Conservation (phyloP, 2,113 vertebrate species). For the Crotophaga sulcirostris region DNA sequence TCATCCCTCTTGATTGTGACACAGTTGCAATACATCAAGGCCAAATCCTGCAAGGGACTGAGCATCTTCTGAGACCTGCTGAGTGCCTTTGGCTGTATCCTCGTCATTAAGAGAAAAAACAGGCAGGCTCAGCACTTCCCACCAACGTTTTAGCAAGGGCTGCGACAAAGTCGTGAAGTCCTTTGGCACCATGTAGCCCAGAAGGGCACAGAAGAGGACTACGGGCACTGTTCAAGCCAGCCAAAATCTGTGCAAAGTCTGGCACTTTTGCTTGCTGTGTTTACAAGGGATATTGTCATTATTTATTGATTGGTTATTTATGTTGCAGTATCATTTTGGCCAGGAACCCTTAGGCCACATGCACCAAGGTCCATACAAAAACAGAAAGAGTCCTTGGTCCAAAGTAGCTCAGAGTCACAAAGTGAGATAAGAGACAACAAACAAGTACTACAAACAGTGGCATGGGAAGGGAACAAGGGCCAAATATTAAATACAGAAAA, state of each 20-base stretch:
- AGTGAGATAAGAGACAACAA: background rate
- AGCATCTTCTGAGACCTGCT: background rate
- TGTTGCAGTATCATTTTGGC: background rate
- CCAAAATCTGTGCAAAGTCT: conserved; percentile 11
- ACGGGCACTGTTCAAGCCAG: background rate
- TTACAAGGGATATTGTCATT: background rate
- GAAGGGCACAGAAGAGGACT: background rate
- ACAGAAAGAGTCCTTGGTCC: background rate
- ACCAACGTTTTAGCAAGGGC: background rate
- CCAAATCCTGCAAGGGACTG: background rate
- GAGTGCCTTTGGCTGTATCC: background rate
- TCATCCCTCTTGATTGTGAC: background rate
- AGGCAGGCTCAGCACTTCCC: background rate
- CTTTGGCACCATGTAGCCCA: conserved; percentile 22
- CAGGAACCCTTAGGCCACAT: background rate
- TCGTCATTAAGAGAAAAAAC: background rate
- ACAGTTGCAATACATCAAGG: background rate
- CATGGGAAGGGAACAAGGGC: background rate
- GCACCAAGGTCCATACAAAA: background rate
- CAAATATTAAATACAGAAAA: background rate
- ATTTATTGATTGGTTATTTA: background rate
- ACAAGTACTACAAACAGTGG: background rate
- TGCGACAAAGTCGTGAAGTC: background rate
- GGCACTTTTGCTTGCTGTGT: background rate
- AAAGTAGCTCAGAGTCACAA: background rate